Evolutionary conservation across 2,113 vertebrate genomes (phyloP), one percentile per base, ranked within the genome.

Genomic region (Urocynchramus pylzowi): DNA sequence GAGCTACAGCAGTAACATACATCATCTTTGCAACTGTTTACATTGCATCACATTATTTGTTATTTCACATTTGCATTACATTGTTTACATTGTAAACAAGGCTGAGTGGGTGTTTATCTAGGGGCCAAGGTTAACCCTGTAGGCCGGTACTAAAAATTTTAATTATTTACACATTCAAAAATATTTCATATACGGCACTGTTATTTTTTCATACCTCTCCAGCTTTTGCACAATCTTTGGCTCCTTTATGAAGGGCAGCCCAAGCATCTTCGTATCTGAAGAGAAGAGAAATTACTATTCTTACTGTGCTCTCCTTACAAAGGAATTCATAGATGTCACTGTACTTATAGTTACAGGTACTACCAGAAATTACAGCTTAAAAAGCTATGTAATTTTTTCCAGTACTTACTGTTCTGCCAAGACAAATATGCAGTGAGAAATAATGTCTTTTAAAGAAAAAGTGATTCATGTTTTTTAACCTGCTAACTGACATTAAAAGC

Each of bases 211-310:
- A 97, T 97, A 99, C 99, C 98, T 99, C 98, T 94, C 98, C 98
- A 85, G 98, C 97, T 97, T 96, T 97, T 59, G 99, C 98, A 96
- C 98, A 98, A 50, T 99, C 99, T 96, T 98, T 98, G 30, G 98
- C 97, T 96, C 98, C 98, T 97, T 97, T 99, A 86, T 99, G 99
- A 96, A 99, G 98, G 35, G 98, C 95, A 93, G 98, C 98, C 99
- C 99, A 99, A 20, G 97, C 98, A 89, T 99, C 98, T 96, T 99
- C 99, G 96, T 99, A 99, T n/a, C 99, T 99, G 91, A 93, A 73
- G 39, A 96, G 73, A 91, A 13, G 10, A 93, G 26, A 70, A 87
- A 89, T 28, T 1, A 52, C 16, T 57, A 9, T 37, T 86, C 13
- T 63, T 79, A 69, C 24, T 47, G 10, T 8, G 4, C 18, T 61